Base-by-base conservation (phyloP, 92 coral and sea anemone species). In the Plumapathes pennacea region DNA sequence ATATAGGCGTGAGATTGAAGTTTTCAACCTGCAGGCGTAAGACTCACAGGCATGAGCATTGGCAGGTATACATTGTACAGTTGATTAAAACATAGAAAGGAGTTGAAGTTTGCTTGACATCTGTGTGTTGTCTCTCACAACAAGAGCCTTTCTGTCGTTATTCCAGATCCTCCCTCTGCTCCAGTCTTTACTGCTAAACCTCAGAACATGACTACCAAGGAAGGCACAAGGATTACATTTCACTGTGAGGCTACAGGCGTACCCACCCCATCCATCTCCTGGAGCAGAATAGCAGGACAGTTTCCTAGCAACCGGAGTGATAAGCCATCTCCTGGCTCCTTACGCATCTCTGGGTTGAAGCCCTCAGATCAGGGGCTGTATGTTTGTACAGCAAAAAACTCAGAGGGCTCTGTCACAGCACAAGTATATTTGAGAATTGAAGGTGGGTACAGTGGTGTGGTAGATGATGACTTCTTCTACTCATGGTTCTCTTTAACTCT, bases 311-410 rank as follows among this genome's bases (percentile, higher is more conserved):
- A 70, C 52, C 81, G 89, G 0, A 54, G 62, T 10, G 64, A 80
- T 4, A 68, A 74, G 51, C 97, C 97, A 30, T 86, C 83, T 4
- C 78, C 92, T 19, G 92, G 96, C 7, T 77, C 97, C 21, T 56
- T 91, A 12, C 71, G 87, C 46, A 71, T 91, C 27, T 5, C 64
- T 13, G 33, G 43, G 14, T 75, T 82, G 24, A 54, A 44, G 21
- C 85, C 86, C 0, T 69, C 64, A 31, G 96, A 91, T 69, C 77
- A 78, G 19, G 97, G 96, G 20, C 10, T 41, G 5, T 91, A 91
- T 63, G 61, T 71, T 34, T 91, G 97, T 58, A 71, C 77, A 3
- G 97, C 92, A 1, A 47, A 43, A 33, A 91, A 91, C 32, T 48
- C 72, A 0, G 61, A 26, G 38, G 96, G 88, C 15, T 54, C 57